phyloP scores from a whole-genome alignment of 1,140 invertebrate genomes.

The Danaus melanippus region DNA sequence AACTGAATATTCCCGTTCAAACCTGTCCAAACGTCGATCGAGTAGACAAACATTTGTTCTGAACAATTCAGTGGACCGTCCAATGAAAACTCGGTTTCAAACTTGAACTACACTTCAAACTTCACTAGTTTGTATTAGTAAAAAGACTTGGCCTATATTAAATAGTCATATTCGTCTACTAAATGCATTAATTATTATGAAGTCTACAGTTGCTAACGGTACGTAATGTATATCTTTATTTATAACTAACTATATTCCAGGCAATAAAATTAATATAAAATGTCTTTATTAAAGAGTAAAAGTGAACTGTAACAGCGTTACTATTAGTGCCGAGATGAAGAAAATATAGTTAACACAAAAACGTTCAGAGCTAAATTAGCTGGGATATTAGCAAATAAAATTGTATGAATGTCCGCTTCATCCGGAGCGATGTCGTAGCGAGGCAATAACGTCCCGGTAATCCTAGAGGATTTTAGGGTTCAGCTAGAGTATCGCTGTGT shows the following conservation, averaged over 20 bases:
- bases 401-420: constrained; percentile 27
- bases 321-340: no score
- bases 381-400: constrained; percentile 39
- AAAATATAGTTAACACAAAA: no score
- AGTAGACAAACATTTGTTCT: constrained; percentile 28
- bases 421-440: constrained; percentile 27
- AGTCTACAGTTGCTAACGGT: no score
- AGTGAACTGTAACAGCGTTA: no score
- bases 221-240: no score
- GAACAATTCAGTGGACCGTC: constrained; percentile 25
- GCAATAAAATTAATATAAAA: no score
- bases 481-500: constrained; percentile 40
- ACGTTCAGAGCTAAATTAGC: constrained; percentile 16
- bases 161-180: no score
- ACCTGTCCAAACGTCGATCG: constrained; percentile 31
- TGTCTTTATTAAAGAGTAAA: no score
- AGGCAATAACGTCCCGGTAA: constrained; percentile 54
- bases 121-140: constrained; percentile 2
- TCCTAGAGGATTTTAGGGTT: constrained; percentile 44
- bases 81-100: constrained; percentile 22
- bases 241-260: no score
- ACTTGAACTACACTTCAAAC: constrained; percentile 18
- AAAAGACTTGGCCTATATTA: no score
- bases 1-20: constrained; percentile 20
- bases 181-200: no score